Evolutionary conservation across 2,888 invertebrate genomes (phyloP).

Genomic region (Tetramorium bicarinatum): DNA sequence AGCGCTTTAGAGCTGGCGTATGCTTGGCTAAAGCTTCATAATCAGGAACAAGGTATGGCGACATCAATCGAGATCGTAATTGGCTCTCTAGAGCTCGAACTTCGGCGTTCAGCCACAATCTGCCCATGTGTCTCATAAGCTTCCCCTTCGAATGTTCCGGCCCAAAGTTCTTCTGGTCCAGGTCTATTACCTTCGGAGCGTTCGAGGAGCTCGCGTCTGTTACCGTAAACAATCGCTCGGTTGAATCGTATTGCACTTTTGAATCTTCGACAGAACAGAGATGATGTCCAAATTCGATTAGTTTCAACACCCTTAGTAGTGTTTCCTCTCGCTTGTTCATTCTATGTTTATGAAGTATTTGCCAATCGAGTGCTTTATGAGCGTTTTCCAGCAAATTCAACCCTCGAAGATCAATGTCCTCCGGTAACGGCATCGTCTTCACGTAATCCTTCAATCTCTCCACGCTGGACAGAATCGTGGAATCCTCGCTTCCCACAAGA

Average conservation of each 20-base stretch:
- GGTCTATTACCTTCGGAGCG: slow-evolving; percentile 24
- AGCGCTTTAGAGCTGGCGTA: slow-evolving; percentile 92
- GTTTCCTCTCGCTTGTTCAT: slow-evolving; percentile 90
- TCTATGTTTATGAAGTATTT: slow-evolving; percentile 87
- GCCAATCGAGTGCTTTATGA: slow-evolving; percentile 92
- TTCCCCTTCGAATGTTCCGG: slow-evolving; percentile 87
- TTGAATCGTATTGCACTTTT: slow-evolving; percentile 89
- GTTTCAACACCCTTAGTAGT: slow-evolving; percentile 91
- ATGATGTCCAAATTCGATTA: slow-evolving; percentile 93
- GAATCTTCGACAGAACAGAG: slow-evolving; percentile 90
- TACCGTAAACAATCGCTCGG: slow-evolving; percentile 81
- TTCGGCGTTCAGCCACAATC: slow-evolving; percentile 95
- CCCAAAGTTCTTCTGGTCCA: slow-evolving; percentile 71
- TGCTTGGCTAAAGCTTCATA: slow-evolving; percentile 93
- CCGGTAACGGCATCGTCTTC: slow-evolving; percentile 90
- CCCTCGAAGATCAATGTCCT: slow-evolving; percentile 92
- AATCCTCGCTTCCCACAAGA: slow-evolving; percentile 78
- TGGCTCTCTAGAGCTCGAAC: slow-evolving; percentile 94
- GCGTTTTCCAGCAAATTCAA: slow-evolving; percentile 90
- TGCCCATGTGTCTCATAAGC: slow-evolving; percentile 94
- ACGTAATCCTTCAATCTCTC: slow-evolving; percentile 89
- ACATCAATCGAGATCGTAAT: slow-evolving; percentile 89
- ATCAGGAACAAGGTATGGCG: slow-evolving; percentile 96
- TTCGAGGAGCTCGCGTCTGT: slow-evolving; percentile 60
- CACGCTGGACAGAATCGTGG: slow-evolving; percentile 76